A percentile compares a stretch with the other conserved stretches of the same genome.
These are phyloP conservation scores for Muscicapa striata DNA, from an alignment of 2,797 vertebrate genomes.

Conservation along the genomic window DNA sequence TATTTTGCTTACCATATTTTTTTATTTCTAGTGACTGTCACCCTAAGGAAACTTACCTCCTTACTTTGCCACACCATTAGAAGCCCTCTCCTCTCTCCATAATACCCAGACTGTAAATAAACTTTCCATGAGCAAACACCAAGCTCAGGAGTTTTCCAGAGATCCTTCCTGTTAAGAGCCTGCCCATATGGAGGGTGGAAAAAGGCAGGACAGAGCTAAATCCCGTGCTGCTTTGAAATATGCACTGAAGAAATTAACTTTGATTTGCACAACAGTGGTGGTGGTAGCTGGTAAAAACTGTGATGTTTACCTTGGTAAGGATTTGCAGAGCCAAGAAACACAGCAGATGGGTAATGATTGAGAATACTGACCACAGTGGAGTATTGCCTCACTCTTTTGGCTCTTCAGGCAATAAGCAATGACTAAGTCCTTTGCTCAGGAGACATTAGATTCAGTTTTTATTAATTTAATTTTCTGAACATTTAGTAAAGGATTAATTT, in stretches of 20 bases:
- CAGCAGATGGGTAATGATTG: neutral
- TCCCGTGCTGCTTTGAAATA: neutral
- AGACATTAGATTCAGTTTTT: neutral
- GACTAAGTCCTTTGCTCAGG: neutral
- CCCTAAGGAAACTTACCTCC: neutral
- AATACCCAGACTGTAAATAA: neutral
- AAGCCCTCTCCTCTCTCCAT: neutral
- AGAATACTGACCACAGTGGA: neutral
- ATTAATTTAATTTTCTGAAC: neutral
- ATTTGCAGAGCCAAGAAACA: neutral
- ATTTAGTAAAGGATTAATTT: neutral
- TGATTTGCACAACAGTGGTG: neutral
- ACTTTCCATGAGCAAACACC: neutral
- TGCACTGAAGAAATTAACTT: neutral
- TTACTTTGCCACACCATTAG: neutral
- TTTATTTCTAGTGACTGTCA: neutral
- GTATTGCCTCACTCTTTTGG: neutral
- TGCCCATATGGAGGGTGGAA: neutral
- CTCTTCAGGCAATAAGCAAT: neutral
- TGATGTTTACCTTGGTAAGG: neutral
- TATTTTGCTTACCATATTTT: neutral
- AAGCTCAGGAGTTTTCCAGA: neutral
- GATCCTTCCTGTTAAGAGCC: neutral
- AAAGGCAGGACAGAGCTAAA: neutral
- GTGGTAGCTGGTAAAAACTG: neutral